phyloP scores from a whole-genome alignment of 2,113 vertebrate genomes.

The mouse (Mus musculus) region DNA sequence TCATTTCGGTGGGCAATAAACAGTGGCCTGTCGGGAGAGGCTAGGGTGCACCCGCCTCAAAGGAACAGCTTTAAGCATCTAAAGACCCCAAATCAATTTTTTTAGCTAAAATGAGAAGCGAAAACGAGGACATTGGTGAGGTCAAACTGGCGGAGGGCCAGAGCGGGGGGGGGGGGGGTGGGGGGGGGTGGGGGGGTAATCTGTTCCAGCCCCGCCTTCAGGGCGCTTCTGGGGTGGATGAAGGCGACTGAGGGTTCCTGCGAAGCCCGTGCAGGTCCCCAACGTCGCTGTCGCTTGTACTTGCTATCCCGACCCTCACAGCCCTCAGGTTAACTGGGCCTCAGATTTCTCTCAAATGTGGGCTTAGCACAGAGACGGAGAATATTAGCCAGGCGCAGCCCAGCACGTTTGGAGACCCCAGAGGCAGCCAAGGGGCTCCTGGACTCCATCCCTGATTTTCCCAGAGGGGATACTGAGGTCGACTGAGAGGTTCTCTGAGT shows the following conservation, averaged over 20 bases:
- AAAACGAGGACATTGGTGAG: too few species aligned
- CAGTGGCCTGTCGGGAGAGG: too few species aligned
- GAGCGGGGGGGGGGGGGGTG: too few species aligned
- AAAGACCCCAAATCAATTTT: neutral
- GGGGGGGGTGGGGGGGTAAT: too few species aligned
- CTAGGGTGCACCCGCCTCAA: too few species aligned
- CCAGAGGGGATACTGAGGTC: neutral
- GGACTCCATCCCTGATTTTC: neutral
- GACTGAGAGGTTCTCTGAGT: accelerated
- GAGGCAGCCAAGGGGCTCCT: accelerated
- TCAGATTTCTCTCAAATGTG: neutral
- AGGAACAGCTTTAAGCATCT: neutral
- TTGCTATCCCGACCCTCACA: accelerated
- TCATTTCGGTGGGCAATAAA: neutral
- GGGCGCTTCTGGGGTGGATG: neutral
- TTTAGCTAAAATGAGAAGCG: neutral
- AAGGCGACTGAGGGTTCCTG: accelerated
- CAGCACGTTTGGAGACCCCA: neutral
- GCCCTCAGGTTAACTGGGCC: accelerated
- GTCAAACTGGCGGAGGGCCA: too few species aligned
- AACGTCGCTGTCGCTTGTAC: neutral
- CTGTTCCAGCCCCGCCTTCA: neutral
- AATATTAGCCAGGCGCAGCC: neutral
- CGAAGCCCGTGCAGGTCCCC: neutral
- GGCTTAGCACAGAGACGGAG: constrained; percentile 35